Percentiles rank a stretch among this genome's conserved stretches.
These are phyloP conservation scores for Eospalax fontanierii DNA, from an alignment of 2,797 vertebrate species.

Conservation along the genomic window DNA sequence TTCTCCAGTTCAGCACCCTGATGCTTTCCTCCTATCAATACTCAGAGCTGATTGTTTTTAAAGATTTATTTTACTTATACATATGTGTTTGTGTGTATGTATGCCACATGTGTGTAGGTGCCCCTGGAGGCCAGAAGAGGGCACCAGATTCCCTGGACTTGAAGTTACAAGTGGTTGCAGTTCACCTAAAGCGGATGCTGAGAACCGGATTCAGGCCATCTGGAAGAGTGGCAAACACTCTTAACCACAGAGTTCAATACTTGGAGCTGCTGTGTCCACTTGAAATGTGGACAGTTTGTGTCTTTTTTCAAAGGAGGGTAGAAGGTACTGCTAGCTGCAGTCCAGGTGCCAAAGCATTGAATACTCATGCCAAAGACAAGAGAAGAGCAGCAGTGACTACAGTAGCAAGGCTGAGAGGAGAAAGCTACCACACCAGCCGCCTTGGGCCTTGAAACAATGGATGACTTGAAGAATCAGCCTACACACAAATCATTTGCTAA, in stretches of 20 bases:
- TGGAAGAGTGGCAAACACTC: neutral
- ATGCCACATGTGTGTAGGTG: neutral
- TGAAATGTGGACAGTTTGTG: neutral
- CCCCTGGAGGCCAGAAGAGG: neutral
- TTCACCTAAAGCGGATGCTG: neutral
- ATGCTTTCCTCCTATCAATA: constrained; percentile 15
- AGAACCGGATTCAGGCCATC: neutral
- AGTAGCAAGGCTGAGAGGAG: neutral
- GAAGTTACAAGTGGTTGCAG: neutral
- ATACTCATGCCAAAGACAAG: neutral
- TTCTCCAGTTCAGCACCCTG: neutral
- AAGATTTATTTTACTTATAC: neutral
- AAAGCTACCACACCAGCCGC: neutral
- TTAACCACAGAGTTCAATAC: neutral
- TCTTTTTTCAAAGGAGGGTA: neutral
- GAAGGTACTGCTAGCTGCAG: neutral
- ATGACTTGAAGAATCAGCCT: neutral
- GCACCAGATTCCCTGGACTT: neutral
- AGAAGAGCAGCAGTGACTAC: neutral
- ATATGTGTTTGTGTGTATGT: neutral
- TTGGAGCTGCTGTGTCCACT: neutral
- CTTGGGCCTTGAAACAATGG: neutral
- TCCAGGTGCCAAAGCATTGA: neutral
- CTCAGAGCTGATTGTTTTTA: neutral
- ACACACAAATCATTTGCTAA: neutral